Percentiles rank a stretch among this genome's conserved stretches.
Conservation (phyloP, 2,797 vertebrate species). For the Lagothrix lagotricha region DNA sequence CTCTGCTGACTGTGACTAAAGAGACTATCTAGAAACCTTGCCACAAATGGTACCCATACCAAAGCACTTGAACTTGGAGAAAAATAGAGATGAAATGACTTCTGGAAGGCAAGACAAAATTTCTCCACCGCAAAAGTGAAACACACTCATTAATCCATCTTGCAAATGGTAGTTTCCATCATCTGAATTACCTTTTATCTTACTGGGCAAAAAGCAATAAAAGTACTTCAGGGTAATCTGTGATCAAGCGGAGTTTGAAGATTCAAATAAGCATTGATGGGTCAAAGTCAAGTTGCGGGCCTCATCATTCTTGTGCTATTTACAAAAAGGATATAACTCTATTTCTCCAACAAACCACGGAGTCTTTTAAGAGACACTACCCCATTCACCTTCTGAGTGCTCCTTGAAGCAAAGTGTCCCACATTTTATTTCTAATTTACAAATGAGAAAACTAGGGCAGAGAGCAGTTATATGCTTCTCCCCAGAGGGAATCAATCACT, state of each 20-base stretch:
- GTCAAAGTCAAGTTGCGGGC: slow-evolving; percentile 51
- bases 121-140: slow-evolving; percentile 32
- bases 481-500: slow-evolving; percentile 60
- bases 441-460: slow-evolving; percentile 69
- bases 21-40: background rate
- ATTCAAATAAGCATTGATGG: slow-evolving; percentile 36
- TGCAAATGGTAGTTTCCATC: slow-evolving; percentile 52
- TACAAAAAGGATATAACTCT: slow-evolving; percentile 51
- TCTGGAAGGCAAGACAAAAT: slow-evolving; percentile 41
- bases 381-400: slow-evolving; percentile 68
- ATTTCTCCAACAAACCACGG: slow-evolving; percentile 54
- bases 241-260: slow-evolving; percentile 28
- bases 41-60: slow-evolving; percentile 8
- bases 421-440: slow-evolving; percentile 73
- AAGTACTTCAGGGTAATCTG: background rate
- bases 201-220: slow-evolving; percentile 43
- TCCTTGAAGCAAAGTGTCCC: slow-evolving; percentile 67
- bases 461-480: slow-evolving; percentile 45
- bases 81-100: slow-evolving; percentile 56
- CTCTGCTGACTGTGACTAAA: slow-evolving; percentile 28
- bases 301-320: slow-evolving; percentile 53
- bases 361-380: slow-evolving; percentile 67
- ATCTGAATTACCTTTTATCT: slow-evolving; percentile 27
- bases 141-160: slow-evolving; percentile 45
- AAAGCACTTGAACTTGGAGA: slow-evolving; percentile 44